These are phyloP conservation scores for Melanotaenia parkinsoni DNA, from an alignment of 2,797 vertebrate species.

Conservation along the genomic window DNA sequence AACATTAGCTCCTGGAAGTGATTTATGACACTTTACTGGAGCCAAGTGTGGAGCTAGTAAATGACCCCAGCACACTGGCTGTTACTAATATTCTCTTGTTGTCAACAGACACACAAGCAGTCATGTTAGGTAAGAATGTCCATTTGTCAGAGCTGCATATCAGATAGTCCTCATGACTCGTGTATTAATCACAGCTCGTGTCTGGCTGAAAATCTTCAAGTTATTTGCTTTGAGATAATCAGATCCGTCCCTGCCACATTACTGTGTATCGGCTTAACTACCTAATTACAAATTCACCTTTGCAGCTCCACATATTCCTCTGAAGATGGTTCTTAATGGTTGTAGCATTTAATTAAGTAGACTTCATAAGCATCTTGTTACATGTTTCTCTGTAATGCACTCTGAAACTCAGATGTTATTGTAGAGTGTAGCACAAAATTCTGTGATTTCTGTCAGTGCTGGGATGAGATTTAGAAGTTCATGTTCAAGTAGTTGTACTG, in stretches of 20 bases:
- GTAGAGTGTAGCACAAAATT: neutral
- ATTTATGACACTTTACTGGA: neutral
- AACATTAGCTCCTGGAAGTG: neutral
- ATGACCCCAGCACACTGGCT: neutral
- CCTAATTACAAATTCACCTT: neutral
- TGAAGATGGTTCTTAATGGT: neutral
- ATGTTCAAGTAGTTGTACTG: neutral
- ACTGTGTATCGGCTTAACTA: neutral
- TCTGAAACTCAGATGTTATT: neutral
- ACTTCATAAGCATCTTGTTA: neutral
- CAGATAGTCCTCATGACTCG: conserved; percentile 16
- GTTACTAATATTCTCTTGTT: conserved; percentile 5
- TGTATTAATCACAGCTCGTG: conserved; percentile 15
- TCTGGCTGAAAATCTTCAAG: neutral
- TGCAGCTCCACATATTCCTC: neutral
- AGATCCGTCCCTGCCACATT: neutral
- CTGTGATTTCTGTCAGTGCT: no score
- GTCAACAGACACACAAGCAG: conserved; percentile 8
- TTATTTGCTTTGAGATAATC: neutral
- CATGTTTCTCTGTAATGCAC: neutral
- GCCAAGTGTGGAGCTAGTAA: neutral
- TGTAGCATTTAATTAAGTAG: neutral
- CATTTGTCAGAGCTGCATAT: conserved; percentile 11
- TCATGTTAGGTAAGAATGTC: neutral
- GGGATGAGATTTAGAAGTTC: neutral